Evolutionary conservation across 2,797 vertebrate genomes (phyloP), one percentile per base, ranked within the genome.

Genomic region (Tenualosa thibaudeaui): DNA sequence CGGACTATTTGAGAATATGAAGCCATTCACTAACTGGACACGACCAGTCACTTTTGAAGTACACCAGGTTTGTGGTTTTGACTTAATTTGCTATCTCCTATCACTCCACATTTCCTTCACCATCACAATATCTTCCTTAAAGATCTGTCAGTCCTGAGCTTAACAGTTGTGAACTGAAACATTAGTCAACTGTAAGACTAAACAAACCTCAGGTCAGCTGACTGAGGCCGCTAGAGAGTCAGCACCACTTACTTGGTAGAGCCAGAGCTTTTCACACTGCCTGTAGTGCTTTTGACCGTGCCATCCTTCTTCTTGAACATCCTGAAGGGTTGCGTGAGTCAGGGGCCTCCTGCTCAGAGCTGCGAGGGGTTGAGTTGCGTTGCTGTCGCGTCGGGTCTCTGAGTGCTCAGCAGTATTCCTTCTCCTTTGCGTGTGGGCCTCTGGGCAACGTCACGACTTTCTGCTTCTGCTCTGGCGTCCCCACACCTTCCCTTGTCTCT

Each of bases 291-390:
- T 90, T 95, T 95, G 84, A 91, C 1, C 0, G 91, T 87, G 78
- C 31, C 37, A 7, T 92, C 91, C 85, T 91, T 94, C 90, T 93
- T 95, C 92, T 89, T 94, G 78, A 94, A 93, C 95, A 95, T 96
- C 93, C 89, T 95, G 93, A 71, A 12, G 51, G 82, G 89, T 2
- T 43, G 15, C 43, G 1, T 62, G 78, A 88, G 87, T 86, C 84
- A 83, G 89, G 86, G 86, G 90, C 90, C 91, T 84, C 87, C 84
- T 51, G 54, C 89, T 91, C 54, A 56, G 17, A 19, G 19, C 54
- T 56, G 54, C 1, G 54, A 5, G 17, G 17, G 19, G 54, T 19
- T 56, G 54, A 56, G 54, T 81, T 83, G 68, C 31, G 31, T 56
- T 46, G 10, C 46, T 46, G 60, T 9, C 43, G 53, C 19, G 58